Percentiles rank a stretch among this genome's conserved stretches.
phyloP scores from a whole-genome alignment of 2,888 invertebrate species.

The Ophion slaviceki region DNA sequence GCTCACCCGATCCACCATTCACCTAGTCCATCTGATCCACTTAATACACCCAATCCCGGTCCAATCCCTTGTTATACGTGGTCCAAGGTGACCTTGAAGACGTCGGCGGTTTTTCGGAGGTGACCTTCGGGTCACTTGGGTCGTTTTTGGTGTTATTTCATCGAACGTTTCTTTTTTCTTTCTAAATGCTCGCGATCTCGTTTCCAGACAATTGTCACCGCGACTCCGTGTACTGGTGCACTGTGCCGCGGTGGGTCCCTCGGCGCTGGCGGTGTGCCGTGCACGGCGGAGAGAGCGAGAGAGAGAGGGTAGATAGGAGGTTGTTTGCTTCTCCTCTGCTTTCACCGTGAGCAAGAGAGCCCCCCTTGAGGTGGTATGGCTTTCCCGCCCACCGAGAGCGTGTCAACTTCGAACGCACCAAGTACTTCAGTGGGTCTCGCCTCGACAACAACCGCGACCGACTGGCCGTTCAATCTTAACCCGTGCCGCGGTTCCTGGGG shows the following conservation, averaged over 20 bases:
- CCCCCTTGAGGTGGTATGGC: conserved; percentile 71
- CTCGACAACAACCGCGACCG: conserved; percentile 5
- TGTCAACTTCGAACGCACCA: conserved; percentile 49
- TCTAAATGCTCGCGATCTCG: background rate
- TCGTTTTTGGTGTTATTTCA: background rate
- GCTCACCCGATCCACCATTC: no score
- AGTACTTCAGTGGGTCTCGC: conserved; percentile 7
- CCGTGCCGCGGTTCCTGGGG: conserved; percentile 4
- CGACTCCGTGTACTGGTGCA: conserved; percentile 17
- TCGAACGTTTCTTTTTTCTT: background rate
- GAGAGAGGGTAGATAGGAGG: background rate
- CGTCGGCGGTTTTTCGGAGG: background rate
- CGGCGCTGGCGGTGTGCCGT: background rate
- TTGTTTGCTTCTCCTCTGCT: conserved; percentile 71
- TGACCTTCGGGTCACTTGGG: background rate
- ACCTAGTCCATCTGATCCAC: background rate
- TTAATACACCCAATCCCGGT: background rate
- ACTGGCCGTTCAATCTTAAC: conserved; percentile 26
- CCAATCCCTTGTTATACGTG: background rate
- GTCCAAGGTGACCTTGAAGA: background rate
- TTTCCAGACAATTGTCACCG: conserved; percentile 39
- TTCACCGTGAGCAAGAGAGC: conserved; percentile 74
- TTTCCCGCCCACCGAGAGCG: conserved; percentile 76
- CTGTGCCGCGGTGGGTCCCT: conserved; percentile 1
- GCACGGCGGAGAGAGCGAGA: background rate